Evolutionary conservation across 2,888 invertebrate species (phyloP).

Genomic region (Acanthopleura granulata): DNA sequence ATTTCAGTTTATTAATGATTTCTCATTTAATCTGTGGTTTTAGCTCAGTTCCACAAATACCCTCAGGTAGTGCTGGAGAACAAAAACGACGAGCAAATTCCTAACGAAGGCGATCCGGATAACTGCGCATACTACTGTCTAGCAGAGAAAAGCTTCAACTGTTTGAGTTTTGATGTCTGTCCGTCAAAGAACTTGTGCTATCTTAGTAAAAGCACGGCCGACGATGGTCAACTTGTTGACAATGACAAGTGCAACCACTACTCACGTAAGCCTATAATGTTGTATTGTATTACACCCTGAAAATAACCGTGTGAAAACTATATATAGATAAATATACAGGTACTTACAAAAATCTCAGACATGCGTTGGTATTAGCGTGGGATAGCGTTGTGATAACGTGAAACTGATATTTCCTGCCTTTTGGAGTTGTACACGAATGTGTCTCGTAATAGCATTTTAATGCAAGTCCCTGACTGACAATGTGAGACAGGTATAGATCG

Average conservation of each 20-base stretch:
- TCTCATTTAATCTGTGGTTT: neutral
- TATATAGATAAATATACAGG: no score
- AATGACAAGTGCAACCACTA: conserved; percentile 42
- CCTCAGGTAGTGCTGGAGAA: conserved; percentile 34
- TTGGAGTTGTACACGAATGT: no score
- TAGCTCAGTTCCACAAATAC: conserved; percentile 32
- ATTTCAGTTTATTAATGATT: no score
- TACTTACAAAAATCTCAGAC: no score
- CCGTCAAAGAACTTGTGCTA: conserved; percentile 39
- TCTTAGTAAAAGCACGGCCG: conserved; percentile 39
- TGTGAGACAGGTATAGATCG: no score
- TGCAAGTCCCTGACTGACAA: no score
- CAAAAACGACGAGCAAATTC: conserved; percentile 35
- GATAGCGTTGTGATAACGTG: no score
- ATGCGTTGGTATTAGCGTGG: no score
- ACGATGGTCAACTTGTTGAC: conserved; percentile 33
- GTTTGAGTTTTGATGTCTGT: conserved; percentile 54
- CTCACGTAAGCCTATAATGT: conserved; percentile 37
- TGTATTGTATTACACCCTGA: no score
- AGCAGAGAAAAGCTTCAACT: conserved; percentile 34
- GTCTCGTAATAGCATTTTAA: no score
- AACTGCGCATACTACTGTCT: conserved; percentile 47
- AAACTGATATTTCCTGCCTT: no score
- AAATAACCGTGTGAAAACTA: no score
- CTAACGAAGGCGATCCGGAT: conserved; percentile 27